Evolutionary conservation across 2,797 vertebrate species (phyloP).

Genomic region (Rachycentron canadum): DNA sequence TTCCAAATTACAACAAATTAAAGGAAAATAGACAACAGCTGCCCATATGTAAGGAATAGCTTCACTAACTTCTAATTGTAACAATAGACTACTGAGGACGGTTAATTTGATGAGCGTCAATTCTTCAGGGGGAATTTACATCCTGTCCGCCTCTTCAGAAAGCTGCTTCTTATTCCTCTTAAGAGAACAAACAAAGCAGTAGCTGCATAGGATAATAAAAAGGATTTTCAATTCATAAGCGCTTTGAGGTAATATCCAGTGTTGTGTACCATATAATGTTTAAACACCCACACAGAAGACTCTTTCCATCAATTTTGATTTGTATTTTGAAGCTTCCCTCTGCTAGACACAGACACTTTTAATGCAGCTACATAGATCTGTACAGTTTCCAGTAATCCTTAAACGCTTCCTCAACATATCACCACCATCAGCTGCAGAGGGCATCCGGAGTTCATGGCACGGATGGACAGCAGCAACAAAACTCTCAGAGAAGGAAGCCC

Average conservation of each 20-base stretch:
- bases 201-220: slow-evolving; percentile 16
- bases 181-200: slow-evolving; percentile 24
- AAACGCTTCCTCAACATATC: slow-evolving; percentile 23
- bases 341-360: neutral
- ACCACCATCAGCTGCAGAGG: slow-evolving; percentile 17
- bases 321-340: slow-evolving; percentile 2
- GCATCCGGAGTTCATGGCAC: slow-evolving; percentile 26
- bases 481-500: slow-evolving; percentile 37
- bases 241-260: slow-evolving; percentile 11
- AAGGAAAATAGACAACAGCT: slow-evolving; percentile 77
- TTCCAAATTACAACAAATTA: slow-evolving; percentile 82
- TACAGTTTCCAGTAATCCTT: slow-evolving; percentile 25
- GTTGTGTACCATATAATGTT: slow-evolving; percentile 7
- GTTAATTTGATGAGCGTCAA: slow-evolving; percentile 57
- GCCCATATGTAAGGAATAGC: slow-evolving; percentile 69
- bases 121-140: slow-evolving; percentile 48
- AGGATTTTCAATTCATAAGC: slow-evolving; percentile 24
- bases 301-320: neutral
- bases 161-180: slow-evolving; percentile 35
- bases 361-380: slow-evolving; percentile 11
- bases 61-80: slow-evolving; percentile 74
- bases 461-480: slow-evolving; percentile 33
- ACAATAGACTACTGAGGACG: slow-evolving; percentile 57
- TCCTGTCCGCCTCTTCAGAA: slow-evolving; percentile 38
- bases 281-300: slow-evolving; percentile 18